Evolutionary conservation across 2,888 invertebrate species (phyloP).

Genomic region (Corythucha ciliata): DNA sequence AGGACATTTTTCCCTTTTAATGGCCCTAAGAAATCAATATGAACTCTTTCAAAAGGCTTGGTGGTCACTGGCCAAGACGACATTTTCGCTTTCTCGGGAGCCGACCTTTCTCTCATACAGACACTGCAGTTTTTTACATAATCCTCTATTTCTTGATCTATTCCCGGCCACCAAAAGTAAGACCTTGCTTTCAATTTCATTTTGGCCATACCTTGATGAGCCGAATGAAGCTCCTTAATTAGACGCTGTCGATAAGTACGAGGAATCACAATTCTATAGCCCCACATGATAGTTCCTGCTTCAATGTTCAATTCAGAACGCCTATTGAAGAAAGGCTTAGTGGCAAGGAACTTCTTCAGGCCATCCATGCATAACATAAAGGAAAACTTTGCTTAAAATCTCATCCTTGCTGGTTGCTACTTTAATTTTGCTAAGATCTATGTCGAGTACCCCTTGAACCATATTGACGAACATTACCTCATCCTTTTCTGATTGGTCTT

Average conservation of each 20-base stretch:
- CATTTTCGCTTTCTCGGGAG: too few relatives aligned
- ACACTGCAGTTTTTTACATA: conserved; percentile 31
- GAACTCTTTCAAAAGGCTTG: too few relatives aligned
- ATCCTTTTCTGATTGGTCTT: neutral
- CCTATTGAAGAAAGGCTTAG: conserved; percentile 11
- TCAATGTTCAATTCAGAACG: conserved; percentile 19
- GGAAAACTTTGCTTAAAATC: conserved; percentile 13
- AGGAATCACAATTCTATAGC: conserved; percentile 35
- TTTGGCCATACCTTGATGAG: conserved; percentile 35
- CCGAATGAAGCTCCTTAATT: conserved; percentile 33
- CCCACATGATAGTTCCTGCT: conserved; percentile 29
- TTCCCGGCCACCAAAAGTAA: conserved; percentile 35
- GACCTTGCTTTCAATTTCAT: conserved; percentile 33
- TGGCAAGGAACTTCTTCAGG: conserved; percentile 7
- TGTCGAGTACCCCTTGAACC: neutral
- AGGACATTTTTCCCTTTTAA: too few relatives aligned
- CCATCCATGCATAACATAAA: conserved; percentile 16
- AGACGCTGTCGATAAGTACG: conserved; percentile 24
- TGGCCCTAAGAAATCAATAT: too few relatives aligned
- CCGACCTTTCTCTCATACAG: conserved; percentile 26
- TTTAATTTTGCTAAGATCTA: conserved; percentile 18
- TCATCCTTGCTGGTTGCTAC: conserved; percentile 14
- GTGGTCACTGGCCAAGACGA: too few relatives aligned
- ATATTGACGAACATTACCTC: neutral
- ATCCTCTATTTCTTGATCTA: conserved; percentile 35